These are phyloP conservation scores for Brenthis ino DNA, from an alignment of 2,888 invertebrate species.

Conservation along the genomic window DNA sequence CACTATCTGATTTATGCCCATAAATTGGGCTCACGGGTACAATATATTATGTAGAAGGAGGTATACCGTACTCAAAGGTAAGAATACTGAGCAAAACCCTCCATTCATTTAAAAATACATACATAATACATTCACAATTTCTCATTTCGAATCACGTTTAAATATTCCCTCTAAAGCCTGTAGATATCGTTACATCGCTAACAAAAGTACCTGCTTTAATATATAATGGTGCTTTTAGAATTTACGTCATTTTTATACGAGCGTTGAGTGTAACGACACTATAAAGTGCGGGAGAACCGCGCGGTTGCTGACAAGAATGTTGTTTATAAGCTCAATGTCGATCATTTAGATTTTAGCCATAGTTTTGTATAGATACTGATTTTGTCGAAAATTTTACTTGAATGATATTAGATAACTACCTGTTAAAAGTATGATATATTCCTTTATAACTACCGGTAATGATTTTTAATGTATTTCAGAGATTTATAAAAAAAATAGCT, in stretches of 20 bases:
- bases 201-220: conserved; percentile 34
- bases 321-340: too few relatives aligned
- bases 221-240: conserved; percentile 27
- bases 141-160: conserved; percentile 55
- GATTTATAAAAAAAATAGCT: too few relatives aligned
- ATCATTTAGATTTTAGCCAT: too few relatives aligned
- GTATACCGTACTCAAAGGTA: conserved; percentile 14
- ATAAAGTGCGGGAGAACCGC: too few relatives aligned
- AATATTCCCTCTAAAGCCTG: conserved; percentile 58
- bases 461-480: too few relatives aligned
- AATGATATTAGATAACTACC: too few relatives aligned
- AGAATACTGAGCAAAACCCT: conserved; percentile 37
- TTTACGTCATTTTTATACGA: neutral
- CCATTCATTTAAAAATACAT: conserved; percentile 50
- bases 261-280: too few relatives aligned
- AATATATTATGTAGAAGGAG: conserved; percentile 31
- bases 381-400: too few relatives aligned
- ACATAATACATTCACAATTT: conserved; percentile 50
- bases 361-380: too few relatives aligned
- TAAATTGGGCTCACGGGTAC: conserved; percentile 35
- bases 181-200: conserved; percentile 23
- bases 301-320: too few relatives aligned
- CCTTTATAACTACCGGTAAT: too few relatives aligned
- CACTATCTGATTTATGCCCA: conserved; percentile 18
- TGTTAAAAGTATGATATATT: too few relatives aligned